Evolutionary conservation across 2,797 vertebrate species (phyloP), one percentile per base, ranked within the genome.

Genomic region (Microctenopoma lineatum): DNA sequence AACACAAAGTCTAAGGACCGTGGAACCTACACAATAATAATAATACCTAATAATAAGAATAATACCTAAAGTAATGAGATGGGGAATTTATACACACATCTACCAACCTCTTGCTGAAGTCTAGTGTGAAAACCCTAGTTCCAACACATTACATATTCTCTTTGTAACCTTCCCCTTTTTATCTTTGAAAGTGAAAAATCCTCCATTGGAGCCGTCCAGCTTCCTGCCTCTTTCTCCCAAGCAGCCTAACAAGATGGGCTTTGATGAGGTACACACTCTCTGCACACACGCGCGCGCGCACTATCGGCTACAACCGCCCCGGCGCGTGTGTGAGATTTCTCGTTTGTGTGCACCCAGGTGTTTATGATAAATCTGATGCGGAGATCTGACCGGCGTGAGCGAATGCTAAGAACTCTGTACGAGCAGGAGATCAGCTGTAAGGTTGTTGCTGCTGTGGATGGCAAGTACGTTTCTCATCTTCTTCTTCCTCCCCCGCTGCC

Each of bases 191-290:
- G 98, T 99, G 18, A 94, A 95, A 80, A 92, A 93, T 73, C 94
- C 96, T 77, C 95, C 96, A 0, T 47, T 97, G 80, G 95, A 97
- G 71, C 95, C 95, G 26, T 99, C 98, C 10, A 93, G 89, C 70
- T 94, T 95, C 85, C 87, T 99, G 78, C 92, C 94, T 26, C 73
- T 93, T 69, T 93, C 94, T 64, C 90, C 87, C 2, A 98, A 95
- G 86, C 87, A 92, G 54, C 94, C 95, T 18, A 95, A 96, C 92
- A 99, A 98, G 94, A 96, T 99, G 91, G 97, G 96, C 74, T 99
- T 99, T 93, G 96, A 99, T 89, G 98, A 99, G 95, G 98, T 99
- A 86, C 27, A 59, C 29, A 59, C 71, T 52, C 59, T 12, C 44
- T 36, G 39, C 51, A 66, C 15, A 34, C 38, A 52, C 42, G 18